These are phyloP conservation scores for Perca fluviatilis DNA, from an alignment of 2,113 vertebrate species.

Conservation along the genomic window DNA sequence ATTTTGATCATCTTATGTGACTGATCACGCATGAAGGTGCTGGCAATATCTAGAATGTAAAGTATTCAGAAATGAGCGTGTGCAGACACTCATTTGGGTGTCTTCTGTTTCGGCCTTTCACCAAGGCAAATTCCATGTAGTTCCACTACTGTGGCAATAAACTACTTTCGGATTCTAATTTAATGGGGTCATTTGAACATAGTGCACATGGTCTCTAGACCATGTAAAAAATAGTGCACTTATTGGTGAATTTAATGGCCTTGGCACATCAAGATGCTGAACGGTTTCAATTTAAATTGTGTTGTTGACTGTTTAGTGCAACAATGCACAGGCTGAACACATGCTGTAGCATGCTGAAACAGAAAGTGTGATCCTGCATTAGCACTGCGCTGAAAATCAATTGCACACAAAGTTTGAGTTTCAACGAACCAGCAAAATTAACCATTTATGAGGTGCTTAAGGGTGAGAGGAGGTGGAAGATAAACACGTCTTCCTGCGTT, in stretches of 20 bases:
- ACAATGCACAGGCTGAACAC: neutral
- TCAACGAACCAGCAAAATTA: neutral
- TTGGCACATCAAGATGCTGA: neutral
- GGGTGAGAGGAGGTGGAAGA: constrained; percentile 15
- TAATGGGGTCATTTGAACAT: neutral
- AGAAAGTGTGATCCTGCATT: neutral
- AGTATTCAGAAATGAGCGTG: neutral
- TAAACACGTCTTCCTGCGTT: constrained; percentile 17
- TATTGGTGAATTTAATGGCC: neutral
- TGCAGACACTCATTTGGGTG: neutral
- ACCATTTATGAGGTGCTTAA: neutral
- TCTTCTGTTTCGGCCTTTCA: too few species aligned
- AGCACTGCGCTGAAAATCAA: neutral
- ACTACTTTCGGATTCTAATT: too few species aligned
- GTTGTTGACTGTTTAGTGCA: neutral
- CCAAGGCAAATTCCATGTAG: too few species aligned
- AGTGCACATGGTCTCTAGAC: neutral
- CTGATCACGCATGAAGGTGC: neutral
- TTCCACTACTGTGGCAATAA: too few species aligned
- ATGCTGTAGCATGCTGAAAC: neutral
- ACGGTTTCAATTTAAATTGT: neutral
- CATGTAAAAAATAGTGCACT: neutral
- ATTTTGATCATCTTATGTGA: neutral
- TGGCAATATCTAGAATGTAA: neutral
- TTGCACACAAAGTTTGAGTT: neutral